These are phyloP conservation scores for Triplophysa siluroides DNA, from an alignment of 2,113 vertebrate species.

Conservation along the genomic window DNA sequence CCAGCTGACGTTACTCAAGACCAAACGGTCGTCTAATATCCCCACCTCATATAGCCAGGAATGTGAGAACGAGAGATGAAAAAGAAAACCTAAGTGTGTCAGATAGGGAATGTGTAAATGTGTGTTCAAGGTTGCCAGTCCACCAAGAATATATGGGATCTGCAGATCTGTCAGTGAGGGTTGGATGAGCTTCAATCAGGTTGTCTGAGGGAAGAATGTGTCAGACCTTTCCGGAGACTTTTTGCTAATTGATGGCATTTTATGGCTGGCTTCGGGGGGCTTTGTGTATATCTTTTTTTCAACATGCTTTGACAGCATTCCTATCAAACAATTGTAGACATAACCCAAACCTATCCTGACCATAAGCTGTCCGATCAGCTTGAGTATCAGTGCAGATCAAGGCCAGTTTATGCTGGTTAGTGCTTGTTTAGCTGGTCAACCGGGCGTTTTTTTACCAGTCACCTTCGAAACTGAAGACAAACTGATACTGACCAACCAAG, in stretches of 20 bases:
- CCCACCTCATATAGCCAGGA: constrained; percentile 28
- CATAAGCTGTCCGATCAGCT: not conserved
- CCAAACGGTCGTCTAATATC: constrained; percentile 16
- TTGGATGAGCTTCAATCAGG: not conserved
- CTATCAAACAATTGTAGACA: not conserved
- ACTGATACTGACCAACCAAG: not conserved
- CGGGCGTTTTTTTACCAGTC: not conserved
- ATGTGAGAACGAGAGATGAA: constrained; percentile 17
- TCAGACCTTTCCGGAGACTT: not conserved
- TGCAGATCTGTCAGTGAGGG: not conserved
- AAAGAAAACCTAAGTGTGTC: not conserved
- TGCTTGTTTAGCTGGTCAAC: not conserved
- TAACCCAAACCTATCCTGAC: not conserved
- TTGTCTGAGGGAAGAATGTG: not conserved
- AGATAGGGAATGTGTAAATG: not conserved
- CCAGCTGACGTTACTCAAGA: constrained; percentile 17
- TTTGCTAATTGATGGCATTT: not conserved
- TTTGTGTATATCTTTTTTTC: not conserved
- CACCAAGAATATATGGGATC: not conserved
- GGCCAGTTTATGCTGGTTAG: not conserved
- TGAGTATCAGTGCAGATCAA: not conserved
- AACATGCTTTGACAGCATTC: not conserved
- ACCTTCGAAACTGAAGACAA: not conserved
- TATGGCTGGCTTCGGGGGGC: not conserved
- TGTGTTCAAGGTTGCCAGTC: constrained; percentile 5